A percentile compares a stretch with the other conserved stretches of the same genome.
These are phyloP conservation scores for Sorex fumeus DNA, from an alignment of 2,113 vertebrate genomes.

Conservation along the genomic window DNA sequence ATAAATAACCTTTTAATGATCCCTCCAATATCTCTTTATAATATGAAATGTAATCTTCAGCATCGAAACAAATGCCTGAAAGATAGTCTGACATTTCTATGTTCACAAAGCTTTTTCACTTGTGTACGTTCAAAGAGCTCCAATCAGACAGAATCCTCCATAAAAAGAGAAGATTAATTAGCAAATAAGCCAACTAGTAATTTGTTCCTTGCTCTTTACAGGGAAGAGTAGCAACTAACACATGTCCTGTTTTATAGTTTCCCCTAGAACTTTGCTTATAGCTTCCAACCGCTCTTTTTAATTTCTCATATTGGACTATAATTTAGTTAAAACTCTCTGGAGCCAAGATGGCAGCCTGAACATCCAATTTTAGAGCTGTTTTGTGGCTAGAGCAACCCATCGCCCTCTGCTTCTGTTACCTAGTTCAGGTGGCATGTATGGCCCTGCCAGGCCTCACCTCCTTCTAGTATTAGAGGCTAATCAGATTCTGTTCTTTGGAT, in stretches of 20 bases:
- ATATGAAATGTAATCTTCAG: conserved; percentile 15
- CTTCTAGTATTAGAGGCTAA: not conserved
- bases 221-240: not conserved
- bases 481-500: not conserved
- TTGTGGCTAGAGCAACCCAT: not conserved
- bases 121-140: not conserved
- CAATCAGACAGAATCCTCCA: not conserved
- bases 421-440: not conserved
- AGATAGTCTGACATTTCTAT: not conserved
- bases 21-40: conserved; percentile 19
- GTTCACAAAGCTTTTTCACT: conserved; percentile 40
- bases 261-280: not conserved
- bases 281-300: not conserved
- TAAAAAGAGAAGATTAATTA: conserved; percentile 46
- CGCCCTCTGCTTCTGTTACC: not conserved
- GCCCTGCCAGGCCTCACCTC: not conserved
- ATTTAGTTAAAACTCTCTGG: not conserved
- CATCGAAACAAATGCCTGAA: conserved; percentile 42
- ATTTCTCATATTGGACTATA: not conserved
- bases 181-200: conserved; percentile 31
- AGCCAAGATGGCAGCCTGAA: not conserved
- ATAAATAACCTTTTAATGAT: conserved; percentile 22
- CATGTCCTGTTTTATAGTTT: not conserved
- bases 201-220: not conserved
- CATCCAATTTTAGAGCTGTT: not conserved